phyloP scores from a whole-genome alignment of 2,888 invertebrate genomes.

The Sicus ferrugineus region DNA sequence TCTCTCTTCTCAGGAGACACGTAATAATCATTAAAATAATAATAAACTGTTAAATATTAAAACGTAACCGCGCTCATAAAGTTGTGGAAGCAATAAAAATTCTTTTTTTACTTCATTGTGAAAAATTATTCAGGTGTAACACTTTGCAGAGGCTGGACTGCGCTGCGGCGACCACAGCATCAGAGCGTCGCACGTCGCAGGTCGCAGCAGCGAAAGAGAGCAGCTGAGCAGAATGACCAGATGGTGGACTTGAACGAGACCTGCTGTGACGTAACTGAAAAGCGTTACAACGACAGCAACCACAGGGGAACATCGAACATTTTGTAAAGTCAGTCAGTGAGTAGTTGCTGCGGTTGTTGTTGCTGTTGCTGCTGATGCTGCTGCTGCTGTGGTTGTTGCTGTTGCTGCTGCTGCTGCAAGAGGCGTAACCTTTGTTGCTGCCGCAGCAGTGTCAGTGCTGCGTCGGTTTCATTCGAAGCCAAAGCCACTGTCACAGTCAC shows the following conservation, averaged over 20 bases:
- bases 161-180: no score
- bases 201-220: neutral
- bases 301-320: neutral
- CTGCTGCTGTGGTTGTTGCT: neutral
- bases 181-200: neutral
- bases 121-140: constrained; percentile 4
- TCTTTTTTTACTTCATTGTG: no score
- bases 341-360: neutral
- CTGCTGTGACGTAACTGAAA: neutral
- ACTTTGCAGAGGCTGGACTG: neutral
- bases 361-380: neutral
- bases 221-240: neutral
- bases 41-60: neutral
- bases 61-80: no score
- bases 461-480: constrained; percentile 11
- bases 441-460: no score
- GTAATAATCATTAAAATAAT: no score
- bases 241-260: constrained; percentile 1
- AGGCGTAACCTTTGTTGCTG: neutral
- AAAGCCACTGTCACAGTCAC: constrained; percentile 30
- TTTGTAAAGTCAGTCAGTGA: constrained; percentile 20
- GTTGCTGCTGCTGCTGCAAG: constrained; percentile 8
- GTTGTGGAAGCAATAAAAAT: no score
- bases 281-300: neutral
- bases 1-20: no score